A percentile compares a stretch with the other conserved stretches of the same genome.
Conservation (phyloP, 2,888 invertebrate species). For the Busseola fusca region DNA sequence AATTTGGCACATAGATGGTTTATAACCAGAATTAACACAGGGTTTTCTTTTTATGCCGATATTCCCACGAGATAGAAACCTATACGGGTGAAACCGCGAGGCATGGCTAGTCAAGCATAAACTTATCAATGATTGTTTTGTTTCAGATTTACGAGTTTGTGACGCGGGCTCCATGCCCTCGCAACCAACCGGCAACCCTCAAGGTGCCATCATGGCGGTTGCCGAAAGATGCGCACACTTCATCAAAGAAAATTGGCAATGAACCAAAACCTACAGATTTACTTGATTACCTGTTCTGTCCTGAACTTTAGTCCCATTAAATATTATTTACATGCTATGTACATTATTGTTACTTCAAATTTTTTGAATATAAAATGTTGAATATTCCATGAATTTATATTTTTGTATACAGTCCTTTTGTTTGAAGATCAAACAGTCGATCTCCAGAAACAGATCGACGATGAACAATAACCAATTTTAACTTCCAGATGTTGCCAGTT, state of each 20-base stretch:
- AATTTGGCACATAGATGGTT: too few species aligned
- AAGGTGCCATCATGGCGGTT: conserved; percentile 88
- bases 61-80: too few species aligned
- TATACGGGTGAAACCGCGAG: too few species aligned
- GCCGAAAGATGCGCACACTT: conserved; percentile 85
- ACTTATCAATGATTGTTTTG: neutral
- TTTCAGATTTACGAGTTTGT: conserved; percentile 82
- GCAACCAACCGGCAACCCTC: conserved; percentile 85
- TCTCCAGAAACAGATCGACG: neutral
- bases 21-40: too few species aligned
- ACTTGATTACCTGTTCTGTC: neutral
- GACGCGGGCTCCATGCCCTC: conserved; percentile 89
- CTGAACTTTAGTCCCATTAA: conserved; percentile 12
- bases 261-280: neutral
- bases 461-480: neutral
- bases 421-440: neutral
- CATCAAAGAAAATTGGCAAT: conserved; percentile 66
- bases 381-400: conserved; percentile 12
- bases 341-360: conserved; percentile 8
- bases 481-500: neutral
- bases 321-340: conserved; percentile 17
- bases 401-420: neutral
- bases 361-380: conserved; percentile 45
- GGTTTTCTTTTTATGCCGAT: too few species aligned
- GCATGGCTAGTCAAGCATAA: neutral